Base-by-base conservation (phyloP, 2,888 invertebrate genomes). In the Pharmacophagus antenor region DNA sequence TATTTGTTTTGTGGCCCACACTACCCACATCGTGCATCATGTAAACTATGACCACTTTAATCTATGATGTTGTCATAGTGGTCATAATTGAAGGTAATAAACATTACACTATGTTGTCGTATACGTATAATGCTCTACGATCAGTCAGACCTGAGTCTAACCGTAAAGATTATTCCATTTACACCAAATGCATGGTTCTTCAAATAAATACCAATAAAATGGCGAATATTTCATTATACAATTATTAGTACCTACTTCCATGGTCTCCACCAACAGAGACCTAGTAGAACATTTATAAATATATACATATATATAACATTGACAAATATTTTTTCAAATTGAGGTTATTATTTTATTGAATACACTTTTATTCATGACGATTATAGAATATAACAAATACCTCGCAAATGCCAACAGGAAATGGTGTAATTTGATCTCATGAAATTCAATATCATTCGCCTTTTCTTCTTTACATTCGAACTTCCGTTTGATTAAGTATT, bases 381-480 rank as follows among this genome's bases (percentile, higher is more conserved):
- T 42, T 42, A 17, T 42, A 4, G 17, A 17, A 17, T 42, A 42
- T 42, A n/a, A 42, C n/a, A 42, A 42, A 42, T 17, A n/a, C 17
- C 42, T 42, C 2, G 15, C 42, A 42, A 42, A 42, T 42, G 42
- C 42, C 42, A 42, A 42, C 17, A 42, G 42, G 42, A 42, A 42
- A 17, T 42, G 42, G 23, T 84, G 78, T 85, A 86, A 86, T 87
- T 87, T 85, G 85, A 79, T 81, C 85, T 84, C 80, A 84, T 84
- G 85, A 84, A 85, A 85, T 86, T 85, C 86, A 87, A 87, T 88
- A 87, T 85, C 85, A 83, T 82, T 82, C 84, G 79, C 76, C 72
- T 46, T 46, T n/a, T 31, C 57, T 17, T 58, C 52, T 37, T 25
- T 46, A 12, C 31, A 22, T 51, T 52, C 51, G 18, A 22, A 37